A percentile compares a stretch with the other conserved stretches of the same genome.
These are phyloP conservation scores for Axis porcinus DNA, from an alignment of 2,113 vertebrate species.

Conservation along the genomic window DNA sequence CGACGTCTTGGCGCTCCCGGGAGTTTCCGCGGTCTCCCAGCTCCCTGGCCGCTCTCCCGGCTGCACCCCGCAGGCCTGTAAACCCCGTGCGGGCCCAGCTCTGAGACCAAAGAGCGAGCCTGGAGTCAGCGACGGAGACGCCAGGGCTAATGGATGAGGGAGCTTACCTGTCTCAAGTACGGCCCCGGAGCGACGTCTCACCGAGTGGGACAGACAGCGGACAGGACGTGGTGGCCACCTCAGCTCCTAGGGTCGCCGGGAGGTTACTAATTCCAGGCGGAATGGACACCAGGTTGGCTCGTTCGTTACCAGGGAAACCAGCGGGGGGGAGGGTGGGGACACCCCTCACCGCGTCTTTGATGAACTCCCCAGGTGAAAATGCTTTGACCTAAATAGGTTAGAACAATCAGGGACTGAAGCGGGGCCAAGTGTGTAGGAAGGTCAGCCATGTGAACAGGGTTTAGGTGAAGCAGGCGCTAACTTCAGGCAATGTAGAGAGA, in stretches of 20 bases:
- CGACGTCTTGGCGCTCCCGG: accelerated
- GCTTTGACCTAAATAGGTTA: not conserved
- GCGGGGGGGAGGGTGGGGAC: not conserved
- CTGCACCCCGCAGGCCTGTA: not conserved
- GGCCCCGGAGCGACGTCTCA: not conserved
- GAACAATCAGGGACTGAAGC: not conserved
- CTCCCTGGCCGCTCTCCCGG: not conserved
- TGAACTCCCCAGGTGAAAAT: not conserved
- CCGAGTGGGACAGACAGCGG: not conserved
- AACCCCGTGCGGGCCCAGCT: not conserved
- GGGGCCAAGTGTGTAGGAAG: not conserved
- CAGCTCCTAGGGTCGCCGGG: not conserved
- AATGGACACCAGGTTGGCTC: not conserved
- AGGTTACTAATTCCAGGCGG: not conserved
- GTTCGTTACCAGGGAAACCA: not conserved
- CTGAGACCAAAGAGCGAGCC: not conserved
- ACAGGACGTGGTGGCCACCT: accelerated
- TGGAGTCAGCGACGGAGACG: not conserved
- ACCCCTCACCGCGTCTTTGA: not conserved
- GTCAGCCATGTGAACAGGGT: not conserved
- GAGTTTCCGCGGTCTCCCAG: not conserved
- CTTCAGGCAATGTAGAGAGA: not conserved
- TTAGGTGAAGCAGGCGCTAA: not conserved
- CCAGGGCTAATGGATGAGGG: accelerated
- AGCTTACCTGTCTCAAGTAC: not conserved